Base-by-base conservation (phyloP, 2,888 invertebrate genomes). In the Germaria angustata region DNA sequence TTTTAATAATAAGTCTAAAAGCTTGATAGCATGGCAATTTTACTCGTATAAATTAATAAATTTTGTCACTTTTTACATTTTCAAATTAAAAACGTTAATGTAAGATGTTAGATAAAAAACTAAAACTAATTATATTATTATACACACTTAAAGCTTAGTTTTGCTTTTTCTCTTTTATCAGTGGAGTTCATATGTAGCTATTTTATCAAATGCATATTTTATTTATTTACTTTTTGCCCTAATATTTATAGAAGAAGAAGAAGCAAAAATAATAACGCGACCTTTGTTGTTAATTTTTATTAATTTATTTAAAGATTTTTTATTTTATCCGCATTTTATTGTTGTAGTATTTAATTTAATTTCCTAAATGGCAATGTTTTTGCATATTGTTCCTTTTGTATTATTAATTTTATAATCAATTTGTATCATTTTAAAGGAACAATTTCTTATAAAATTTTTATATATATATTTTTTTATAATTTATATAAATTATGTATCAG, bases 391-490 rank as follows among this genome's bases (percentile, higher is more conserved):
- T 83, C 84, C 80, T 61, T 81, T 84, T 59, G 15, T 66, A 80
- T 79, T 34, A 59, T 46, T 71, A 41, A 32, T 71, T 36, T 51
- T 36, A 53, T 46, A 39, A 28, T 53, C 24, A 28, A 41, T 34
- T 46, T 32, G 22, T 53, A 57, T 66, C 13, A 51, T 71, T 66
- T 28, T 68, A 8, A 76, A 76, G 78, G 71, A 81, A 78, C 73
- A 75, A 46, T 71, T 61, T 55, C 59, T 77, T 65, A 63, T 77
- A 69, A 68, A 57, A 78, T 80, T 53, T 46, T 75, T 80, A 63
- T 84, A 85, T 84, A 85, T 86, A 82, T 85, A 81, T 81, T 86
- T 84, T 81, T 84, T 83, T 84, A 84, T 88, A 85, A 86, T 86
- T 87, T 86, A 76, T 81, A 85, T 79, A 86, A 84, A 86, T 87